A percentile compares a stretch with the other conserved stretches of the same genome.
Conservation (phyloP, 92 coral and sea anemone species). For the Zoanthus gigantus region DNA sequence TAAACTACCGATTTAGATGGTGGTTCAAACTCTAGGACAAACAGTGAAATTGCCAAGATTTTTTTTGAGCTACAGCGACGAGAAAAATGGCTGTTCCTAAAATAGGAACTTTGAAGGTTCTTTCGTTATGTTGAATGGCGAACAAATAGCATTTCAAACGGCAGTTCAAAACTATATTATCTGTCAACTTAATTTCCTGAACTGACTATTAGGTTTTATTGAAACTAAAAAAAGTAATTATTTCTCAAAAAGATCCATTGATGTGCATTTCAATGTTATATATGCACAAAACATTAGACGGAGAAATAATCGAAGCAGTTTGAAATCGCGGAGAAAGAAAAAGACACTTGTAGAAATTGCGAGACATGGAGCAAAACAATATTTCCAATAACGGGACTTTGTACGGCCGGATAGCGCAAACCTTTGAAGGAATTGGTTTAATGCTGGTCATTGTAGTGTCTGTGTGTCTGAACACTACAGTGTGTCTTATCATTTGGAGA, state of each 20-base stretch:
- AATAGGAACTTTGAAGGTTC: neutral
- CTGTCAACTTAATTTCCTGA: neutral
- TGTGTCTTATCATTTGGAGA: conserved; percentile 74
- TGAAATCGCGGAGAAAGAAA: neutral
- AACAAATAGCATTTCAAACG: neutral
- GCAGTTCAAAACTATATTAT: neutral
- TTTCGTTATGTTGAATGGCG: neutral
- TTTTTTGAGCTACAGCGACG: neutral
- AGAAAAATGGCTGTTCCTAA: neutral
- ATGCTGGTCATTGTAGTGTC: conserved; percentile 63
- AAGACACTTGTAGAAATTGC: neutral
- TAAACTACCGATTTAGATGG: neutral
- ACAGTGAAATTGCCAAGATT: neutral
- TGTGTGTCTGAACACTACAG: conserved; percentile 64
- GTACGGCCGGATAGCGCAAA: neutral
- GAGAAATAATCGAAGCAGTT: neutral
- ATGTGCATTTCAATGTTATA: neutral
- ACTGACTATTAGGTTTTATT: neutral
- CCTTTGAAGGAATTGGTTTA: conserved; percentile 68
- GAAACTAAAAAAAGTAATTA: neutral
- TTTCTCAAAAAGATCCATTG: neutral
- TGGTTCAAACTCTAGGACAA: neutral
- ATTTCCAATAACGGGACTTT: neutral
- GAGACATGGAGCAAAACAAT: neutral
- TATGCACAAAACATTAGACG: neutral